phyloP scores from a whole-genome alignment of 2,888 invertebrate genomes.

The Eustalomyia histrio region DNA sequence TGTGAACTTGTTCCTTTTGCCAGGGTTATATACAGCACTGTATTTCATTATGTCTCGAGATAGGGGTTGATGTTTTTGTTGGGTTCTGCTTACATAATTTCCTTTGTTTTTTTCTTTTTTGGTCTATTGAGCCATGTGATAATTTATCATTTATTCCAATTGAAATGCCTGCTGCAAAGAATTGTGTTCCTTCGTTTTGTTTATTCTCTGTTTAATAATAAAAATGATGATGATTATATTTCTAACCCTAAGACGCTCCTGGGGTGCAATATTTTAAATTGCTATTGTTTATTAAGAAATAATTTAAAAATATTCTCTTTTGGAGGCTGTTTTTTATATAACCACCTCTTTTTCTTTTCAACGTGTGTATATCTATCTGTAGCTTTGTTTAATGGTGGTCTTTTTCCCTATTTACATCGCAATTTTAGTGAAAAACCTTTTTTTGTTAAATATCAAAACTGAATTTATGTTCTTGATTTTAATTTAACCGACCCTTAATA shows the following conservation, averaged over 20 bases:
- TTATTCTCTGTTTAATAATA: conserved; percentile 61
- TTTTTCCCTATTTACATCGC: conserved; percentile 7
- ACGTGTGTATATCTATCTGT: conserved; percentile 26
- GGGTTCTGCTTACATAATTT: conserved; percentile 18
- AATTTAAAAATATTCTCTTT: conserved; percentile 45
- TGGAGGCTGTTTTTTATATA: conserved; percentile 31
- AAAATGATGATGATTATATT: conserved; percentile 66
- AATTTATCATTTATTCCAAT: conserved; percentile 73
- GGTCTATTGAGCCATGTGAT: conserved; percentile 67
- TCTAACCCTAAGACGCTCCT: conserved; percentile 71
- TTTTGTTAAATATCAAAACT: conserved; percentile 6
- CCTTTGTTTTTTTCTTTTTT: conserved; percentile 41
- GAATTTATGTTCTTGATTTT: conserved; percentile 23
- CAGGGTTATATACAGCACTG: conserved; percentile 1
- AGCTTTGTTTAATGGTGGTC: conserved; percentile 43
- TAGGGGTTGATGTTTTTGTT: conserved; percentile 59
- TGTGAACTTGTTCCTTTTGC: conserved; percentile 45
- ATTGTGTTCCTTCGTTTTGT: conserved; percentile 37
- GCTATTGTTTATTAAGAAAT: conserved; percentile 30
- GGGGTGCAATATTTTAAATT: conserved; percentile 71
- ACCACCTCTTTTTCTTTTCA: conserved; percentile 53
- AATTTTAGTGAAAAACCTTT: neutral
- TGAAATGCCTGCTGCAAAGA: conserved; percentile 57
- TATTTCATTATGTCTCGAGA: conserved; percentile 19
- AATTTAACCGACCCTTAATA: conserved; percentile 22